A percentile compares a stretch with the other conserved stretches of the same genome.
Conservation (phyloP, 2,888 invertebrate species). For the Dastarcus helophoroides region DNA sequence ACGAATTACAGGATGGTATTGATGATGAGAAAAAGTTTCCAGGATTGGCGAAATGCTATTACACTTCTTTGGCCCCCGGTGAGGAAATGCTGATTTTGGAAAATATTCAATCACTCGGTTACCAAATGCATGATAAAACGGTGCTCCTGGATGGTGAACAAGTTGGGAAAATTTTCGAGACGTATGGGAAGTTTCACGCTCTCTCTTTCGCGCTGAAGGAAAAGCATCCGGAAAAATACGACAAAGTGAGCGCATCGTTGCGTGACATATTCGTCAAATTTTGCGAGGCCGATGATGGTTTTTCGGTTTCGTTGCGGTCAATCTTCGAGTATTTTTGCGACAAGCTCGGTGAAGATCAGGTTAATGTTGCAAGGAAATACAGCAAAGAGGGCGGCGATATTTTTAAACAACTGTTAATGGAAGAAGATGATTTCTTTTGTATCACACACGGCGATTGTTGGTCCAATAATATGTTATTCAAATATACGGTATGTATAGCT, state of each 20-base stretch:
- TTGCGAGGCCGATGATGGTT: slow-evolving; percentile 3
- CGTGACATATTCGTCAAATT: slow-evolving; percentile 1
- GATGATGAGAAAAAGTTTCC: slow-evolving; percentile 5
- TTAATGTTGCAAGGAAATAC: too few species aligned
- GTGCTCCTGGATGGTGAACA: slow-evolving; percentile 16
- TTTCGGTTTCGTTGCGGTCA: too few species aligned
- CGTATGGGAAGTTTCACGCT: slow-evolving; percentile 12
- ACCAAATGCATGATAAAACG: slow-evolving; percentile 9
- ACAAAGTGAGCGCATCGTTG: slow-evolving; percentile 1
- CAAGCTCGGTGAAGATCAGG: too few species aligned
- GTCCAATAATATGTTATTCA: slow-evolving; percentile 18
- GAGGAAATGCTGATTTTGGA: slow-evolving; percentile 15
- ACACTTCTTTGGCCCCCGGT: neutral
- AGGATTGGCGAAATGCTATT: slow-evolving; percentile 3
- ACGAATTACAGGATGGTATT: slow-evolving; percentile 16
- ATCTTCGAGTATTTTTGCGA: too few species aligned
- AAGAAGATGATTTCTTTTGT: slow-evolving; percentile 5
- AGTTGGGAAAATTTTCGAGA: slow-evolving; percentile 8
- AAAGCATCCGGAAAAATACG: slow-evolving; percentile 8
- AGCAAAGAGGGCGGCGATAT: too few species aligned
- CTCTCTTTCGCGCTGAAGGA: slow-evolving; percentile 10
- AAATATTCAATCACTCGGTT: slow-evolving; percentile 14
- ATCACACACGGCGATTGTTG: slow-evolving; percentile 17
- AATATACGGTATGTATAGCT: slow-evolving; percentile 12
- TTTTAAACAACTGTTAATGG: too few species aligned